Conservation (phyloP, 1,140 invertebrate genomes). For the Nylanderia fulva region DNA sequence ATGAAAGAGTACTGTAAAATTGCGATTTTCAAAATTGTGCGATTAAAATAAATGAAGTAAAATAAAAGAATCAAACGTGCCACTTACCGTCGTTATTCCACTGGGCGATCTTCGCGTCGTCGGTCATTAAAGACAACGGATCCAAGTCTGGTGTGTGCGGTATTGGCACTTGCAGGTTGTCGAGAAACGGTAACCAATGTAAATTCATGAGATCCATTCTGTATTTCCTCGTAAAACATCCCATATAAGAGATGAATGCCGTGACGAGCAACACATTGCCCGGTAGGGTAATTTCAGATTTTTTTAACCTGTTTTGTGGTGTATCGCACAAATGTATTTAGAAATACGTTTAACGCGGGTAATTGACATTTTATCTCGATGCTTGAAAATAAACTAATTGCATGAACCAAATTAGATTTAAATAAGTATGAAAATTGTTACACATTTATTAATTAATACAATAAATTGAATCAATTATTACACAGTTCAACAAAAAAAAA, state of each 20-base stretch:
- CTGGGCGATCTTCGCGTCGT: constrained; percentile 95
- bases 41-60: too few relatives aligned
- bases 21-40: too few relatives aligned
- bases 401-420: not conserved
- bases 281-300: constrained; percentile 91
- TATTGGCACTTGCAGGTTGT: constrained; percentile 89
- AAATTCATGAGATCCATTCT: constrained; percentile 92
- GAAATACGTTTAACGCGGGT: not conserved
- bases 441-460: not conserved
- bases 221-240: constrained; percentile 96
- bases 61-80: not conserved
- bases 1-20: too few relatives aligned
- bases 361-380: constrained; percentile 7
- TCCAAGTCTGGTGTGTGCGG: constrained; percentile 93
- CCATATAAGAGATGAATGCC: constrained; percentile 98
- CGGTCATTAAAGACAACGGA: constrained; percentile 93
- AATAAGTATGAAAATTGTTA: not conserved
- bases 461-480: not conserved
- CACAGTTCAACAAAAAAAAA: too few relatives aligned
- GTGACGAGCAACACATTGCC: constrained; percentile 96
- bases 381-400: not conserved
- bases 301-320: constrained; percentile 82
- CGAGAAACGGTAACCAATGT: constrained; percentile 92
- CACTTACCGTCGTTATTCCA: constrained; percentile 95
- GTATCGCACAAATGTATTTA: constrained; percentile 4